Evolutionary conservation across 30 jellyfish, hydroid and myxozoan genomes (phyloP).

Genomic region (Nemopilema nomurai): DNA sequence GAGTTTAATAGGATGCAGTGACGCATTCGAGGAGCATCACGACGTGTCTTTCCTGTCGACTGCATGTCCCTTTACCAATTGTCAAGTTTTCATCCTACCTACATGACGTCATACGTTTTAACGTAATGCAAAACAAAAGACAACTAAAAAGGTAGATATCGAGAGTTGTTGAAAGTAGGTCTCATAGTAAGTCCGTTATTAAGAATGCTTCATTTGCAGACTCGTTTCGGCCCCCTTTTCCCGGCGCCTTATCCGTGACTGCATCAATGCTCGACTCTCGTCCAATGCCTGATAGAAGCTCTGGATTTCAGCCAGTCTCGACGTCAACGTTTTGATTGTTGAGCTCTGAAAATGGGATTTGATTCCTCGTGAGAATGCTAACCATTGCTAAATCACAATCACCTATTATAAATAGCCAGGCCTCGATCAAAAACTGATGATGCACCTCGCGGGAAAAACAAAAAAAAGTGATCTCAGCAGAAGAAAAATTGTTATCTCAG

Average conservation of each 20-base stretch:
- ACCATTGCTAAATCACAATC: neutral
- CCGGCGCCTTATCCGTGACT: neutral
- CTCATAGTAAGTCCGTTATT: neutral
- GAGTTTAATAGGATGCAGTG: too few relatives aligned
- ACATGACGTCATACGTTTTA: too few relatives aligned
- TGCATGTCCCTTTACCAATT: too few relatives aligned
- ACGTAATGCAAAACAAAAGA: too few relatives aligned
- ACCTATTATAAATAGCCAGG: neutral
- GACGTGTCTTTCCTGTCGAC: too few relatives aligned
- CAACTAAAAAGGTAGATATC: too few relatives aligned
- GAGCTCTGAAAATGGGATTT: neutral
- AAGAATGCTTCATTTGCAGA: neutral
- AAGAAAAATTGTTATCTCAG: too few relatives aligned
- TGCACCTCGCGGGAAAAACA: too few relatives aligned
- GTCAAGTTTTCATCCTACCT: too few relatives aligned
- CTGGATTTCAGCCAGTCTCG: neutral
- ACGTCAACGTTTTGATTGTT: neutral
- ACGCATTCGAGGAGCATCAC: too few relatives aligned
- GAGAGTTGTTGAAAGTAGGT: neutral
- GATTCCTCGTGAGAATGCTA: neutral
- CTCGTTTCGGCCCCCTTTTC: neutral
- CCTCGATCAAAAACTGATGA: too few relatives aligned
- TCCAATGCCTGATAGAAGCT: neutral
- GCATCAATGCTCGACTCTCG: neutral
- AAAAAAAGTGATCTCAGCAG: too few relatives aligned